Percentiles rank a stretch among this genome's conserved stretches.
Evolutionary conservation across 2,888 invertebrate genomes (phyloP).

Genomic region (Tipula vernalis): DNA sequence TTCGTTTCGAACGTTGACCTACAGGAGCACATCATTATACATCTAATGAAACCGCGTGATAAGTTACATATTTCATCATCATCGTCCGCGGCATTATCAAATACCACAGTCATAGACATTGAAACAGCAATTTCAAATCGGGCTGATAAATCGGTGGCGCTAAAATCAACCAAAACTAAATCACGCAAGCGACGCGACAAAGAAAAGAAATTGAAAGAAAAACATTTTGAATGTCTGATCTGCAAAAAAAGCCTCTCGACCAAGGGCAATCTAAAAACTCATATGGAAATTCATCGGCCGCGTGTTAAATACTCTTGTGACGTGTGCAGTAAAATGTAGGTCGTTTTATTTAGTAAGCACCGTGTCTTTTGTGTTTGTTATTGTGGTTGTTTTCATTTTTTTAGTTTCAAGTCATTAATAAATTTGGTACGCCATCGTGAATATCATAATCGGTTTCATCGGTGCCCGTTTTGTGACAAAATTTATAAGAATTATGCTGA

Average conservation of each 20-base stretch:
- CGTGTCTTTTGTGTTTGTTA: not conserved
- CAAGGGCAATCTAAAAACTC: constrained; percentile 48
- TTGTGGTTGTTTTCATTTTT: constrained; percentile 20
- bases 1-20: constrained; percentile 45
- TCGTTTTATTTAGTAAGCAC: not conserved
- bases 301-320: constrained; percentile 50
- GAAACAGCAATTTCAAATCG: not conserved
- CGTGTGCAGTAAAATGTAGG: constrained; percentile 51
- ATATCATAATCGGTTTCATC: constrained; percentile 46
- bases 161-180: not conserved
- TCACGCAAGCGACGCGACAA: not conserved
- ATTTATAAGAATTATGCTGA: constrained; percentile 63
- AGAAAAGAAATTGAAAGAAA: not conserved
- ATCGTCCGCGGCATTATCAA: not conserved
- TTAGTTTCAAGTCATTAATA: constrained; percentile 50
- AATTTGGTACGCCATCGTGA: constrained; percentile 52
- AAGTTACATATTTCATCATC: not conserved
- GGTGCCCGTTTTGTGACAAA: constrained; percentile 55
- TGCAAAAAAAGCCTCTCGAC: constrained; percentile 49
- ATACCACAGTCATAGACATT: not conserved
- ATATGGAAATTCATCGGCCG: constrained; percentile 49
- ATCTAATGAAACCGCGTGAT: constrained; percentile 28
- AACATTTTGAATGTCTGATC: constrained; percentile 40
- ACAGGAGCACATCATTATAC: constrained; percentile 49
- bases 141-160: not conserved